These are phyloP conservation scores for Cyrtonyx montezumae DNA, from an alignment of 2,113 vertebrate species.

Conservation along the genomic window DNA sequence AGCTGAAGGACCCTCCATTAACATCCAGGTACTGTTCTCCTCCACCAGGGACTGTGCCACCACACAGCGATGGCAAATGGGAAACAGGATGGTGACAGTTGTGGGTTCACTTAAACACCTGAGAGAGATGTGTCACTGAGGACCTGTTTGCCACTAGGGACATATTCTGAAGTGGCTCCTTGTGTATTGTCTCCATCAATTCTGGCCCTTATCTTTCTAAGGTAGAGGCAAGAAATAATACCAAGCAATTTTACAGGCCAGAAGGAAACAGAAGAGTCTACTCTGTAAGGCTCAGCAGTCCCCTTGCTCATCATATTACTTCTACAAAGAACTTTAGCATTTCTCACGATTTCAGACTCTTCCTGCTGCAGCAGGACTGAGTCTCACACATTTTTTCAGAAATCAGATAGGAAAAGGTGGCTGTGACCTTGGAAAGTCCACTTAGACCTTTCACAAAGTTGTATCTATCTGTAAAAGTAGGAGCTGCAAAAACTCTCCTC, in stretches of 20 bases:
- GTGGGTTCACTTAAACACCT: neutral
- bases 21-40: neutral
- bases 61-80: neutral
- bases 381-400: neutral
- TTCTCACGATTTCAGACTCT: neutral
- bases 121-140: neutral
- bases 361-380: neutral
- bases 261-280: slow-evolving; percentile 15
- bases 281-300: neutral
- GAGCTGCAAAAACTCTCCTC: neutral
- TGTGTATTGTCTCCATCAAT: neutral
- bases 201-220: neutral
- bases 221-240: slow-evolving; percentile 4
- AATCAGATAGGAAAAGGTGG: neutral
- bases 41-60: neutral
- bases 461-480: neutral
- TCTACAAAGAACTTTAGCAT: neutral
- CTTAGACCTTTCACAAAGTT: neutral
- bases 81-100: neutral
- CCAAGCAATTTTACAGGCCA: slow-evolving; percentile 17
- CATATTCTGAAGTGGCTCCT: neutral
- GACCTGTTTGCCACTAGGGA: neutral
- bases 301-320: neutral
- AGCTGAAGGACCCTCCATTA: neutral
- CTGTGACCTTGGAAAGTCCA: accelerated